phyloP scores from a whole-genome alignment of 1,140 invertebrate species.

The Phthorimaea operculella region DNA sequence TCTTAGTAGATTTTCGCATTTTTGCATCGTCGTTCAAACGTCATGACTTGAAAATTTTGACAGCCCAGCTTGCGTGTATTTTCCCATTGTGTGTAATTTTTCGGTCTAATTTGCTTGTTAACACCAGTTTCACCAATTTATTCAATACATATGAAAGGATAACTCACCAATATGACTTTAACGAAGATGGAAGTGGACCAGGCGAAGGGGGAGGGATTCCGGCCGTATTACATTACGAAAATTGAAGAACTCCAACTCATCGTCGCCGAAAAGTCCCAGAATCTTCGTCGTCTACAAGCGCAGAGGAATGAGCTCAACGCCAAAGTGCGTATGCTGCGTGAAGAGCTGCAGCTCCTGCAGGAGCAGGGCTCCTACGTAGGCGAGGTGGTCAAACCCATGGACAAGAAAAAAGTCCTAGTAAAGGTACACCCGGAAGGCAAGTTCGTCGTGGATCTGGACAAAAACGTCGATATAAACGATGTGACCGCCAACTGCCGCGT shows the following conservation, averaged over 20 bases:
- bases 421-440: conserved; percentile 99
- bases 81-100: not conserved
- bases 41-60: conserved; percentile 16
- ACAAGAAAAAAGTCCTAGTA: conserved; percentile 99
- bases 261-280: conserved; percentile 98
- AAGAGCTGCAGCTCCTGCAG: conserved; percentile 97
- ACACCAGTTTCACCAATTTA: not conserved
- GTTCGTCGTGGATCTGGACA: conserved; percentile 99
- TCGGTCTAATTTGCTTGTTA: not conserved
- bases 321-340: conserved; percentile 98
- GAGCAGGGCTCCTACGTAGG: conserved; percentile 99
- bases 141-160: not conserved
- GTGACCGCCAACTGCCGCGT: conserved; percentile 98
- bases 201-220: conserved; percentile 87
- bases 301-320: conserved; percentile 99
- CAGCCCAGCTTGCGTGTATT: not conserved
- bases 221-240: conserved; percentile 96
- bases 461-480: conserved; percentile 99
- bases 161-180: conserved; percentile 39
- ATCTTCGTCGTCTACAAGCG: conserved; percentile 95
- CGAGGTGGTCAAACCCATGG: conserved; percentile 99
- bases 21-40: not conserved
- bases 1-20: conserved; percentile 3
- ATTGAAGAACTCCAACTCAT: conserved; percentile 96
- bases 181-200: conserved; percentile 90